phyloP scores from a whole-genome alignment of 2,797 vertebrate species.

The Etheostoma perlongum region DNA sequence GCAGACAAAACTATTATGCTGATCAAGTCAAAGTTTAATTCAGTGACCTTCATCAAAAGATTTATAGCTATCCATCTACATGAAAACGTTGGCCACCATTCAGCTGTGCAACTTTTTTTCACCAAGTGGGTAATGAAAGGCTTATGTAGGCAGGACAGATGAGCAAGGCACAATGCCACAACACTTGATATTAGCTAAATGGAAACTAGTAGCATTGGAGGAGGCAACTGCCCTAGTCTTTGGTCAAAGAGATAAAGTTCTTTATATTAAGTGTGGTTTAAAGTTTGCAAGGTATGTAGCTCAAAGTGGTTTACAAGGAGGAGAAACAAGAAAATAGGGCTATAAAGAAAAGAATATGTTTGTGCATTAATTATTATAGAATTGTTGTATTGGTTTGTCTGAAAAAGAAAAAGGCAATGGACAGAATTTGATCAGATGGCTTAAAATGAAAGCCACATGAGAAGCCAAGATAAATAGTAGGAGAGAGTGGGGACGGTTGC shows the following conservation, averaged over 20 bases:
- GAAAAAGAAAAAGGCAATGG: not conserved
- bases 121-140: not conserved
- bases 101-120: slow-evolving; percentile 26
- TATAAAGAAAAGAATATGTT: not conserved
- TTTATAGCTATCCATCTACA: slow-evolving; percentile 46
- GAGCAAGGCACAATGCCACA: slow-evolving; percentile 29
- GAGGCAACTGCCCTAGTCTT: slow-evolving; percentile 2
- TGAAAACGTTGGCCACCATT: slow-evolving; percentile 29
- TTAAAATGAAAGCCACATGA: not conserved
- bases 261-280: not conserved
- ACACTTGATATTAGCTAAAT: slow-evolving; percentile 18
- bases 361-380: not conserved
- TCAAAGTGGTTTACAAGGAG: slow-evolving; percentile 1
- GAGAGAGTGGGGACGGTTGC: too few species aligned
- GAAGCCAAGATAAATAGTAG: too few species aligned
- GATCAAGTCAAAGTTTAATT: slow-evolving; percentile 67
- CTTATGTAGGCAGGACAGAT: slow-evolving; percentile 24
- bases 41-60: slow-evolving; percentile 65
- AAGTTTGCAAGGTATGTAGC: not conserved
- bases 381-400: not conserved
- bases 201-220: slow-evolving; percentile 10
- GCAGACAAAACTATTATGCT: slow-evolving; percentile 72
- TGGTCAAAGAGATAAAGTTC: slow-evolving; percentile 13
- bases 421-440: not conserved
- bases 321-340: not conserved